These are phyloP conservation scores for Pholis gunnellus DNA, from an alignment of 2,113 vertebrate species.

Conservation along the genomic window DNA sequence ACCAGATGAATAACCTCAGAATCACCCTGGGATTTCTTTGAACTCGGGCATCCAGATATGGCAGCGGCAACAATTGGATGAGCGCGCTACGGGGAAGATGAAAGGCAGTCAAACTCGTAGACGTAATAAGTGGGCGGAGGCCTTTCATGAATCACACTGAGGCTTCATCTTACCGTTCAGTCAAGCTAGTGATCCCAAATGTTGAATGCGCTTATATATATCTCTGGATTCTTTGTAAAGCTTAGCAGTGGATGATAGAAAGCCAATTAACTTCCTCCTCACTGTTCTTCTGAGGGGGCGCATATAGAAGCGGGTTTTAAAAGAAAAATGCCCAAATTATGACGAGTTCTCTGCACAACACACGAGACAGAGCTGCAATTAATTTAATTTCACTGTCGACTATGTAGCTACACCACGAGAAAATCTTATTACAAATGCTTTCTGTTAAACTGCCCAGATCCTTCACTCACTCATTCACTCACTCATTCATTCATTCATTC, in stretches of 20 bases:
- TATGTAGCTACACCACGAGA: not conserved
- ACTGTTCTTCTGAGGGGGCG: conserved; percentile 32
- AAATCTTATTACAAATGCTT: conserved; percentile 5
- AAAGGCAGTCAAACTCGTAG: conserved; percentile 73
- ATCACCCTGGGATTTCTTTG: conserved; percentile 62
- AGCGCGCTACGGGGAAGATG: conserved; percentile 59
- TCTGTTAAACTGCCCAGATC: not conserved
- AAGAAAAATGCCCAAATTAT: conserved; percentile 3
- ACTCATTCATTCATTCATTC: not conserved
- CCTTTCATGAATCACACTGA: conserved; percentile 66
- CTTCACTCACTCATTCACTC: not conserved
- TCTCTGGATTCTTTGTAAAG: conserved; percentile 54
- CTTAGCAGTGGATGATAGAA: conserved; percentile 50
- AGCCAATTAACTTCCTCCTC: conserved; percentile 52
- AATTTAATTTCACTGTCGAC: not conserved
- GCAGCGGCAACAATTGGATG: conserved; percentile 69
- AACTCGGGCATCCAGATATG: conserved; percentile 64
- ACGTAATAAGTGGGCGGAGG: conserved; percentile 69
- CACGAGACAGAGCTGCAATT: not conserved
- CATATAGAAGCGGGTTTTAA: not conserved
- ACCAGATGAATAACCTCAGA: conserved; percentile 51
- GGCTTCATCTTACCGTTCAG: conserved; percentile 62
- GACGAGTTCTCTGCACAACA: conserved; percentile 9
- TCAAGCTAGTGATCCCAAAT: conserved; percentile 61
- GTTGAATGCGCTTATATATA: conserved; percentile 50